Evolutionary conservation across 2,797 vertebrate species (phyloP).

Genomic region (Tadarida brasiliensis): DNA sequence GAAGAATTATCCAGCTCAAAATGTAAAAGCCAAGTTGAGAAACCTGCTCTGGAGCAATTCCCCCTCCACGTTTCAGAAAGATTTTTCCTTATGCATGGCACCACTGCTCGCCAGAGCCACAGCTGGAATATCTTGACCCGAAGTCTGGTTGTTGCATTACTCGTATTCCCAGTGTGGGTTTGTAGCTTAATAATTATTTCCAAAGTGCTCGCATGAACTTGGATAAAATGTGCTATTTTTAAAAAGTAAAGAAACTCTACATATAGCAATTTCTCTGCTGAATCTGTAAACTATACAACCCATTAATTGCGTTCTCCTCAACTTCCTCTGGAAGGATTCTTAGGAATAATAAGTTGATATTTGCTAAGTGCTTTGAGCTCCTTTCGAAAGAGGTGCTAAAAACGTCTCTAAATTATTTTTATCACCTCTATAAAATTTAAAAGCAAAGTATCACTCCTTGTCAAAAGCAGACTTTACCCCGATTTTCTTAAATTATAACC

Average conservation of each 20-base stretch:
- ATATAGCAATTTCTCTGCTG: slow-evolving; percentile 50
- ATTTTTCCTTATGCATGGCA: not conserved
- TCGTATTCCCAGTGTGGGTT: not conserved
- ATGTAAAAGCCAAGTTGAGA: not conserved
- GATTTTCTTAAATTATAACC: slow-evolving; percentile 80
- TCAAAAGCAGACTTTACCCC: slow-evolving; percentile 62
- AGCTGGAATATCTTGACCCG: not conserved
- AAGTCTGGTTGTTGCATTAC: not conserved
- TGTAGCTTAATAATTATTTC: slow-evolving; percentile 63
- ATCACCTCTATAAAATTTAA: slow-evolving; percentile 73
- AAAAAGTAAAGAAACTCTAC: slow-evolving; percentile 40
- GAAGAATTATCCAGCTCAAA: not conserved
- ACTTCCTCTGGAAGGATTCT: slow-evolving; percentile 65
- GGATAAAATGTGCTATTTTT: slow-evolving; percentile 59
- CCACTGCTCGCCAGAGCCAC: not conserved
- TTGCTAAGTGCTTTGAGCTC: slow-evolving; percentile 70
- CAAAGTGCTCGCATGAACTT: slow-evolving; percentile 52
- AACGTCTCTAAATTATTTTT: slow-evolving; percentile 79
- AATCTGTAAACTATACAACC: slow-evolving; percentile 63
- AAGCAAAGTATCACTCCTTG: slow-evolving; percentile 76
- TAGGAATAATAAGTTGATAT: slow-evolving; percentile 72
- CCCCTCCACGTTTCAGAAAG: not conserved
- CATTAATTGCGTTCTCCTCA: slow-evolving; percentile 61
- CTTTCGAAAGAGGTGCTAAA: slow-evolving; percentile 62
- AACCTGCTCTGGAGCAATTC: not conserved